Evolutionary conservation across 2,797 vertebrate genomes (phyloP).

Genomic region (Brachymystax lenok): DNA sequence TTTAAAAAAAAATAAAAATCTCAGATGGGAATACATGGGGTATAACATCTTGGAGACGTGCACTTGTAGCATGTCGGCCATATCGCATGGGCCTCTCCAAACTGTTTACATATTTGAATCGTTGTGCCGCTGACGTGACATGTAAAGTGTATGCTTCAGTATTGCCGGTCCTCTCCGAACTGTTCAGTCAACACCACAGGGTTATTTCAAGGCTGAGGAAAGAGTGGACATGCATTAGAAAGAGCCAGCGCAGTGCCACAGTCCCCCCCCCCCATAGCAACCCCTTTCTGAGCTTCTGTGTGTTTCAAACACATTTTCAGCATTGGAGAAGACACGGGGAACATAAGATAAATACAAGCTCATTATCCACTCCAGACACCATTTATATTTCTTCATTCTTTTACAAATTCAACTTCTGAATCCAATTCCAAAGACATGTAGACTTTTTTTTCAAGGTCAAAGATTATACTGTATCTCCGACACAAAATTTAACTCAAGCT

Average conservation of each 20-base stretch:
- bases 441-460: constrained; percentile 40
- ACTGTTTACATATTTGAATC: constrained; percentile 72
- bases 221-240: constrained; percentile 32
- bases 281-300: constrained; percentile 25
- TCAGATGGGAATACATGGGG: constrained; percentile 43
- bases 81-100: constrained; percentile 42
- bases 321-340: constrained; percentile 18
- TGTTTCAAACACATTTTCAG: constrained; percentile 44
- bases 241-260: constrained; percentile 26
- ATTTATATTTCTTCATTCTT: neutral
- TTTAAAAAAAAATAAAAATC: no score
- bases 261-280: neutral
- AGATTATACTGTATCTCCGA: constrained; percentile 46
- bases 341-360: constrained; percentile 41
- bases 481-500: constrained; percentile 43
- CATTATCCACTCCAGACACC: constrained; percentile 38
- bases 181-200: constrained; percentile 31
- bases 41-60: constrained; percentile 48
- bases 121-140: constrained; percentile 56
- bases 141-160: constrained; percentile 48
- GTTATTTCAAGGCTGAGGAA: constrained; percentile 36
- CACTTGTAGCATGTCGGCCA: constrained; percentile 7
- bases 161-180: no score
- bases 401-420: constrained; percentile 63
- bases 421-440: constrained; percentile 51